Evolutionary conservation across 2,888 invertebrate species (phyloP).

Genomic region (Caradrina clavipalpis): DNA sequence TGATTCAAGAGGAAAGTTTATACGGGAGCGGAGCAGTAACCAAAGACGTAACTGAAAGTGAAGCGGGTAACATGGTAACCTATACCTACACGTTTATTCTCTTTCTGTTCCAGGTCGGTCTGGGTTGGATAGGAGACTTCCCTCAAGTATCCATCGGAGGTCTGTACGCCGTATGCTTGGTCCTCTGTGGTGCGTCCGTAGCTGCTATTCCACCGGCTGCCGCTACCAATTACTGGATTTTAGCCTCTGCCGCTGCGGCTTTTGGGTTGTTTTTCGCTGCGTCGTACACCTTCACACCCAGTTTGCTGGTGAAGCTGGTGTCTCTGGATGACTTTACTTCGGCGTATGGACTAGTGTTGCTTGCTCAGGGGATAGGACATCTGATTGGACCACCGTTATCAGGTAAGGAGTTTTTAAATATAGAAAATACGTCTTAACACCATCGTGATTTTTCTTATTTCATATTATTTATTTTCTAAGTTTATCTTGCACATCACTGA

Average conservation of each 20-base stretch:
- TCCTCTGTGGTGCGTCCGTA: conserved; percentile 92
- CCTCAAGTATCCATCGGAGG: conserved; percentile 95
- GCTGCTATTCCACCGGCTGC: conserved; percentile 91
- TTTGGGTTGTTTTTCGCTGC: conserved; percentile 98
- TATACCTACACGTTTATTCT: background rate
- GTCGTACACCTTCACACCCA: conserved; percentile 97
- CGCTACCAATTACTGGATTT: conserved; percentile 85
- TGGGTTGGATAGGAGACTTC: conserved; percentile 97
- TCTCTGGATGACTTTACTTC: conserved; percentile 97
- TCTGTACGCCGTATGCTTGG: conserved; percentile 95
- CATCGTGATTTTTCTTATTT: too few species aligned
- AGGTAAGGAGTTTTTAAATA: conserved; percentile 87
- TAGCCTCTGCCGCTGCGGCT: conserved; percentile 90
- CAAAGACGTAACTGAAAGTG: too few species aligned
- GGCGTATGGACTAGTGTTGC: conserved; percentile 96
- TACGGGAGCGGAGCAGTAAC: too few species aligned
- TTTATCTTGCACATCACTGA: too few species aligned
- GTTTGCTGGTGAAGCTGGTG: conserved; percentile 96
- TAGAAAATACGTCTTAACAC: too few species aligned
- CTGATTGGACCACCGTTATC: conserved; percentile 97
- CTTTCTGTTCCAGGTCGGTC: conserved; percentile 91
- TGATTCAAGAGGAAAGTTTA: too few species aligned
- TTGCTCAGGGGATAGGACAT: conserved; percentile 98
- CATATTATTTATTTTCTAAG: too few species aligned
- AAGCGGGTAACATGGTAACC: too few species aligned